phyloP scores from a whole-genome alignment of 2,888 invertebrate species.

The Hoplodrina blanda region DNA sequence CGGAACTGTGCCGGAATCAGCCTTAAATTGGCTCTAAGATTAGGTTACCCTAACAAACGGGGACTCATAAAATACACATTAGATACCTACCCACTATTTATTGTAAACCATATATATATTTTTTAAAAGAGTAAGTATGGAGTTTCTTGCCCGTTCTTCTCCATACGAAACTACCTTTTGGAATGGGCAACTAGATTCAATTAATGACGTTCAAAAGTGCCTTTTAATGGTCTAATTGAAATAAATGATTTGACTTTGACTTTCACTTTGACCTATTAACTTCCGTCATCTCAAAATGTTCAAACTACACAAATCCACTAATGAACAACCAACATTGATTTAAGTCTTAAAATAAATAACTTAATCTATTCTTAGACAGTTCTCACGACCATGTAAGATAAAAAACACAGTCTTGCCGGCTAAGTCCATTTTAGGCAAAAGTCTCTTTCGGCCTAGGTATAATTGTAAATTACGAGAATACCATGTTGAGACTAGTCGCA shows the following conservation, averaged over 20 bases:
- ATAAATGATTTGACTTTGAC: no score
- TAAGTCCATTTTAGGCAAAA: conserved; percentile 79
- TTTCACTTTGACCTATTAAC: no score
- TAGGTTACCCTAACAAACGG: neutral
- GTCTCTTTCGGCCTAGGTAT: conserved; percentile 61
- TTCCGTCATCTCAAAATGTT: neutral
- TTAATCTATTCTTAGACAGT: conserved; percentile 47
- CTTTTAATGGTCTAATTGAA: no score
- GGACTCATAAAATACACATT: no score
- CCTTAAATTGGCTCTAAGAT: neutral
- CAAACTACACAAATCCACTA: conserved; percentile 1
- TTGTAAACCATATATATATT: no score
- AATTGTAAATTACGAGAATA: conserved; percentile 64
- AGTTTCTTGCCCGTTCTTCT: no score
- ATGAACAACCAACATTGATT: conserved; percentile 36
- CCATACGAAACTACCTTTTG: no score
- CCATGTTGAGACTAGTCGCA: conserved; percentile 32
- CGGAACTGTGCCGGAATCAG: no score
- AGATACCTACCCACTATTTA: no score
- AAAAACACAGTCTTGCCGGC: conserved; percentile 58
- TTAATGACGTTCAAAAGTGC: no score
- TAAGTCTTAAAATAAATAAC: conserved; percentile 40
- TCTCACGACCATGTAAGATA: conserved; percentile 70
- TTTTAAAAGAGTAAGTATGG: no score
- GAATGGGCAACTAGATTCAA: no score